Base-by-base conservation (phyloP, 2,888 invertebrate species). In the Asteroscopus sphinx region DNA sequence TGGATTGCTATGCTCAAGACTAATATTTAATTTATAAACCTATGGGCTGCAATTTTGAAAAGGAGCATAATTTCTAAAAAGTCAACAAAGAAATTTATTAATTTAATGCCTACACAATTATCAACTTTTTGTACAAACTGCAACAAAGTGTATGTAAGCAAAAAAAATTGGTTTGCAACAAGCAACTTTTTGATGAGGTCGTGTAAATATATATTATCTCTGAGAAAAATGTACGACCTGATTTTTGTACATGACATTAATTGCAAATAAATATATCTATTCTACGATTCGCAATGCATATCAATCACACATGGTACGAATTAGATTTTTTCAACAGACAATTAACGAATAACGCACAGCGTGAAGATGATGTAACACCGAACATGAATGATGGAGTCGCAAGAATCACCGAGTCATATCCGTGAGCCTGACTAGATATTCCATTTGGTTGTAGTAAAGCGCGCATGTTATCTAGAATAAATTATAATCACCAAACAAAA, bases 391-490 rank as follows among this genome's bases (percentile, higher is more conserved):
- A 16, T 21, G n/a, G 12, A 12, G n/a, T 39, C 16, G 9, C 1
- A 36, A 15, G 25, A 11, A 11, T 5, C 3, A 13, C 12, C 13
- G 37, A 26, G 11, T 12, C 15, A 8, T n/a, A 13, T 12, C 3
- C 16, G 3, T 7, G 3, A 11, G 11, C 46, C 15, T 13, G 5
- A 13, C 33, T 21, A 25, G 1, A n/a, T 17, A n/a, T 3, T 21
- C 17, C n/a, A 12, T 13, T 25, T 35, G 21, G 39, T 17, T 32
- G 3, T 35, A 33, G 16, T 48, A 33, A 48, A 35, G 36, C 36
- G 41, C 39, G 33, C 37, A 26, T 55, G 36, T 36, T 56, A 74
- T 54, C 41, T 32, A 36, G 35, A 49, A 44, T 28, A 15, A 12
- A 51, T 39, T n/a, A 35, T 47, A 44, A 37, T 47, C 46, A 33